A percentile compares a stretch with the other conserved stretches of the same genome.
These are phyloP conservation scores for Siniperca undulata DNA, from an alignment of 2,797 vertebrate species.

Conservation along the genomic window DNA sequence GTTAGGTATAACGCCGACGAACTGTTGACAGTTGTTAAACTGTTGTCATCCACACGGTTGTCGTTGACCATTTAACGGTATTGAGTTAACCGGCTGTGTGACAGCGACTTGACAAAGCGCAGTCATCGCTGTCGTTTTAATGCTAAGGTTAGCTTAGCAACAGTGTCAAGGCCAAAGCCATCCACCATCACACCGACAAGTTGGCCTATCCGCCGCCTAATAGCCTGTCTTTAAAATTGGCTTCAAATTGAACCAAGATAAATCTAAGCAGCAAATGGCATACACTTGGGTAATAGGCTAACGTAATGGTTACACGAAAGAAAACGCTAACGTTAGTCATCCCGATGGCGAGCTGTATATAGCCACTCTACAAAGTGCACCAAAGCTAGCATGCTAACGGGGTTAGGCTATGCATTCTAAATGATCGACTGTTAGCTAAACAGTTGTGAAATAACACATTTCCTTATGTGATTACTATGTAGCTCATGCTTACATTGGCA, in stretches of 20 bases:
- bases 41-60: conserved; percentile 29
- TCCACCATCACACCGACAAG: conserved; percentile 46
- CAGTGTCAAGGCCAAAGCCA: conserved; percentile 75
- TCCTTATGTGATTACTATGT: fast-evolving
- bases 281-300: fast-evolving
- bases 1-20: not conserved
- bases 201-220: conserved; percentile 47
- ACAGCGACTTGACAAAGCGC: conserved; percentile 77
- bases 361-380: conserved; percentile 16
- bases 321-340: not conserved
- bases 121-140: conserved; percentile 72
- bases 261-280: fast-evolving
- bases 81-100: conserved; percentile 35
- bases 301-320: not conserved
- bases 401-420: conserved; percentile 48
- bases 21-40: not conserved
- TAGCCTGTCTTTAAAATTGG: not conserved
- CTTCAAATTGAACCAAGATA: fast-evolving
- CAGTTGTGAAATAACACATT: conserved; percentile 8
- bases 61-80: conserved; percentile 2
- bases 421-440: conserved; percentile 42
- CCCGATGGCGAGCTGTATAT: conserved; percentile 19
- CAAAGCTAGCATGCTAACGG: conserved; percentile 62
- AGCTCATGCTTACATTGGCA: not conserved
- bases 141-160: conserved; percentile 79